These are phyloP conservation scores for Pogonomyrmex barbatus DNA, from an alignment of 1,140 invertebrate genomes.

Conservation along the genomic window DNA sequence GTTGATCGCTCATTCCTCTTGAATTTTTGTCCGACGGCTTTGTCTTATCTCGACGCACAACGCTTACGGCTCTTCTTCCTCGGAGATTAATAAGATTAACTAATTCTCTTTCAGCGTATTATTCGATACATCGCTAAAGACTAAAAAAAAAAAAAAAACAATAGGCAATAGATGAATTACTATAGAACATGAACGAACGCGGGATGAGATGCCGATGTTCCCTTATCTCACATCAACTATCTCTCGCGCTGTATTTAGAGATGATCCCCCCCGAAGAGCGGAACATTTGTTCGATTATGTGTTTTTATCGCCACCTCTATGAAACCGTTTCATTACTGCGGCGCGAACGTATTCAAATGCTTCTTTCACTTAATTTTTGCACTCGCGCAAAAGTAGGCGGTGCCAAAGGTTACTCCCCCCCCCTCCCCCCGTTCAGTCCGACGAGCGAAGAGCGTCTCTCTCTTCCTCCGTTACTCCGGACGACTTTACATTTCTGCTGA, in stretches of 20 bases:
- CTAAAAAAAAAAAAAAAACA: not conserved
- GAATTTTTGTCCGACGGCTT: not conserved
- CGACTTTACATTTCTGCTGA: constrained; percentile 21
- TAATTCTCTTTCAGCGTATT: constrained; percentile 20
- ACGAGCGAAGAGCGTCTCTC: not conserved
- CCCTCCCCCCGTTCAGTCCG: constrained; percentile 6
- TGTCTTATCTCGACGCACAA: constrained; percentile 25
- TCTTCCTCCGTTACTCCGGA: not conserved
- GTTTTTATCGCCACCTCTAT: constrained; percentile 17
- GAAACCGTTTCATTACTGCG: constrained; percentile 55
- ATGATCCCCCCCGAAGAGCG: constrained; percentile 26
- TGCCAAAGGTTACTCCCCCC: constrained; percentile 50
- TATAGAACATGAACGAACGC: not conserved
- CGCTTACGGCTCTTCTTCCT: not conserved
- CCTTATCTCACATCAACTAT: constrained; percentile 46
- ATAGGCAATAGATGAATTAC: constrained; percentile 38
- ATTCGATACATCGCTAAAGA: constrained; percentile 17
- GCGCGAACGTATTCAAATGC: constrained; percentile 15
- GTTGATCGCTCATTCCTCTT: not conserved
- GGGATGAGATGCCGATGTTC: constrained; percentile 27
- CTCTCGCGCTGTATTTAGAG: constrained; percentile 23
- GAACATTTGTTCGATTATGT: constrained; percentile 54
- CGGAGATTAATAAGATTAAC: constrained; percentile 16
- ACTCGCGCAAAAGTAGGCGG: constrained; percentile 33
- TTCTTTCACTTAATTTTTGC: constrained; percentile 36